Conservation (phyloP, 2,888 invertebrate species). For the Hylaea fasciaria region DNA sequence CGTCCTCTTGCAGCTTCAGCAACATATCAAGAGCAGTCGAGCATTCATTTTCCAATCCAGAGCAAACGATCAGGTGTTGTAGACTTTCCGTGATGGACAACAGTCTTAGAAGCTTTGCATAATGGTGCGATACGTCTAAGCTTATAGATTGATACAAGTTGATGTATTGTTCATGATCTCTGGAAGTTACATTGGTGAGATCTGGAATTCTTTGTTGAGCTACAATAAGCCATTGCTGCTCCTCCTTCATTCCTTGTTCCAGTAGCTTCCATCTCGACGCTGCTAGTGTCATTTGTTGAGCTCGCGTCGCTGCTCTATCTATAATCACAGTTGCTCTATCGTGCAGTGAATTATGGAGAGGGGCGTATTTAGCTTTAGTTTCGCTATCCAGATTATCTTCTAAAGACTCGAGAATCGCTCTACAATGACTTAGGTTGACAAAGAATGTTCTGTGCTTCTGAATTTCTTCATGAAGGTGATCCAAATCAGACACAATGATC, state of each 20-base stretch:
- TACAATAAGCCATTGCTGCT: slow-evolving; percentile 92
- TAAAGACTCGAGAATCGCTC: slow-evolving; percentile 93
- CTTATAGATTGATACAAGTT: slow-evolving; percentile 92
- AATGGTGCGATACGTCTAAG: slow-evolving; percentile 91
- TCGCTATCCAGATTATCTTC: slow-evolving; percentile 93
- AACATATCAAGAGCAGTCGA: slow-evolving; percentile 89
- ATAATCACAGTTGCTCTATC: slow-evolving; percentile 90
- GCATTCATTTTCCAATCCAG: slow-evolving; percentile 90
- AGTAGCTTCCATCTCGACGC: slow-evolving; percentile 93
- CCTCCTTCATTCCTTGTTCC: slow-evolving; percentile 93
- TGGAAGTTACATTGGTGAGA: slow-evolving; percentile 91
- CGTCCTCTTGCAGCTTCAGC: slow-evolving; percentile 89
- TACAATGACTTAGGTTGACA: slow-evolving; percentile 93
- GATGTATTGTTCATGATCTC: slow-evolving; percentile 93
- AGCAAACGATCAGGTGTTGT: slow-evolving; percentile 90
- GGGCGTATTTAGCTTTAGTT: slow-evolving; percentile 89
- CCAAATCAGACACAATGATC: slow-evolving; percentile 89
- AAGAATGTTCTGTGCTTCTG: slow-evolving; percentile 96
- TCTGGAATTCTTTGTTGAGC: slow-evolving; percentile 94
- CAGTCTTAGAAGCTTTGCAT: slow-evolving; percentile 90
- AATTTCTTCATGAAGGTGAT: slow-evolving; percentile 94
- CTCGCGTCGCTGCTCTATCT: slow-evolving; percentile 91
- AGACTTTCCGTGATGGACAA: slow-evolving; percentile 89
- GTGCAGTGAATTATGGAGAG: slow-evolving; percentile 90
- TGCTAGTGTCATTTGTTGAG: slow-evolving; percentile 93